Evolutionary conservation across 2,113 vertebrate genomes (phyloP).

Genomic region (Engraulis encrasicolus): DNA sequence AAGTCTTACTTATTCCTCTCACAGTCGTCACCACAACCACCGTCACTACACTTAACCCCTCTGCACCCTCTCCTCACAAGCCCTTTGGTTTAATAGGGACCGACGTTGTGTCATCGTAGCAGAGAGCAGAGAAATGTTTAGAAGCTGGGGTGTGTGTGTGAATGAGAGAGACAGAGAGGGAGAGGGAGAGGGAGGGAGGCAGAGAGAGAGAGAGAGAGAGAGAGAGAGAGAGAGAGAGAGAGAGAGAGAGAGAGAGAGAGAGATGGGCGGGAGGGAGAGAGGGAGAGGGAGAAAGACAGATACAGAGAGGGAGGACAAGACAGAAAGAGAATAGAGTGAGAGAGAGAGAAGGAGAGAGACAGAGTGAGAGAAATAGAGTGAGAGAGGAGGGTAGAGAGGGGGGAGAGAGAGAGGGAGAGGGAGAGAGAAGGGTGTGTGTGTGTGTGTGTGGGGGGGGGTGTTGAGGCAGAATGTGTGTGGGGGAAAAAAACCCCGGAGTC

Average conservation of each 20-base stretch:
- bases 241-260: constrained; percentile 43
- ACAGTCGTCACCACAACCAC: constrained; percentile 5
- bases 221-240: constrained; percentile 31
- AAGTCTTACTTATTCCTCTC: constrained; percentile 67
- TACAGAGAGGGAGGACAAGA: no score
- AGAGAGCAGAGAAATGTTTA: constrained; percentile 52
- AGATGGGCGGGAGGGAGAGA: constrained; percentile 38
- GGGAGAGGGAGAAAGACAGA: no score
- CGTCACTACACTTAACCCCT: background rate
- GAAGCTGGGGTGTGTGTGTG: constrained; percentile 31
- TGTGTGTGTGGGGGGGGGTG: no score
- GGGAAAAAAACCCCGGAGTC: no score
- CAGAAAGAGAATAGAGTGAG: no score
- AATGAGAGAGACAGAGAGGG: constrained; percentile 39
- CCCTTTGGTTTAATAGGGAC: constrained; percentile 66
- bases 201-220: no score
- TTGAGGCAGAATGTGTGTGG: no score
- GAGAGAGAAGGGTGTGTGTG: no score
- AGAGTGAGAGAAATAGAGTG: background rate
- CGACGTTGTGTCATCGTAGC: constrained; percentile 70
- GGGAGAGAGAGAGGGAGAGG: background rate
- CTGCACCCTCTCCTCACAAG: constrained; percentile 40
- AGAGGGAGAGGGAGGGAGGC: background rate
- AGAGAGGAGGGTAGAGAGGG: background rate
- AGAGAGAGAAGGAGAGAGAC: background rate